Conservation (phyloP, 2,113 vertebrate genomes). For the Taxidea taxus region DNA sequence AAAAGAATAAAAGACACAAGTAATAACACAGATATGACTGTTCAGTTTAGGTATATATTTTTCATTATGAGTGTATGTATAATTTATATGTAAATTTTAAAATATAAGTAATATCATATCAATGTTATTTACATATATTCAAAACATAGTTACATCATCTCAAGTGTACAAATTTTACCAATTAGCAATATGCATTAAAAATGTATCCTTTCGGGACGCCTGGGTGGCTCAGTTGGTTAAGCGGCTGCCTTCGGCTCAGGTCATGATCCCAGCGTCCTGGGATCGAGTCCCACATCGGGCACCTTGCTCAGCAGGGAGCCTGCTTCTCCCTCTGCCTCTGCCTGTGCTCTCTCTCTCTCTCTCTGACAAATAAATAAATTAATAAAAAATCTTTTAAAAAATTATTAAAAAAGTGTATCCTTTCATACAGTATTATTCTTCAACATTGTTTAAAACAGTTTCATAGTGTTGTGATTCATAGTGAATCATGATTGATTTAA, state of each 20-base stretch:
- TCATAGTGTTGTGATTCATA: neutral
- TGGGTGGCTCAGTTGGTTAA: too few relatives aligned
- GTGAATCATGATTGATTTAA: neutral
- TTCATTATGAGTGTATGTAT: neutral
- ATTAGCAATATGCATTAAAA: neutral
- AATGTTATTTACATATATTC: neutral
- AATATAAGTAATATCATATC: neutral
- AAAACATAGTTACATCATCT: neutral
- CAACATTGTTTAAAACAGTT: neutral
- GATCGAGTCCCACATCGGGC: too few relatives aligned
- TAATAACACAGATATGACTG: neutral
- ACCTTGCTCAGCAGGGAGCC: too few relatives aligned
- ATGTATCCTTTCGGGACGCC: neutral
- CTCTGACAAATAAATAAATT: too few relatives aligned
- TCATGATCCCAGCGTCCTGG: too few relatives aligned
- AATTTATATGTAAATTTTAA: neutral
- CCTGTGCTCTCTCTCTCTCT: too few relatives aligned
- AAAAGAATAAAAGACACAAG: neutral
- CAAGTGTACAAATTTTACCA: neutral
- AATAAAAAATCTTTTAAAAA: too few relatives aligned
- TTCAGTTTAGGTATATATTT: neutral
- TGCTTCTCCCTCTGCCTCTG: too few relatives aligned
- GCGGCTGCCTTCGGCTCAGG: too few relatives aligned
- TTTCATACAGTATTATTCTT: neutral
- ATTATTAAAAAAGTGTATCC: too few relatives aligned